phyloP scores from a whole-genome alignment of 2,797 vertebrate genomes.

The Podarcis lilfordi region DNA sequence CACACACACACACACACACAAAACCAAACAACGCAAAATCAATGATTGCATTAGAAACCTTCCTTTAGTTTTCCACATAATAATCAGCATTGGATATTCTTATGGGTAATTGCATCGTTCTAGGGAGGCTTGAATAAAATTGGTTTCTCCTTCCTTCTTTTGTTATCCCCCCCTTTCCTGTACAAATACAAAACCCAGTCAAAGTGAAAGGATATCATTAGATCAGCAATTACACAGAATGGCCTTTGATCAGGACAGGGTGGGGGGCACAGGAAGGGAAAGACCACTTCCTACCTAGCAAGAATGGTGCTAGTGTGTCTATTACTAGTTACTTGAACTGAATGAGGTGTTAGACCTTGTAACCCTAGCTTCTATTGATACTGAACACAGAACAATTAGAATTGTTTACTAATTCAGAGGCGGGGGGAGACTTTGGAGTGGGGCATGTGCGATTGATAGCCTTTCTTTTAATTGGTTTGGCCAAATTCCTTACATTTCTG shows the following conservation, averaged over 20 bases:
- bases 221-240: constrained; percentile 67
- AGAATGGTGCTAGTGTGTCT: constrained; percentile 47
- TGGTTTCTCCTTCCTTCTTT: constrained; percentile 29
- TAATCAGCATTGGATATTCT: constrained; percentile 90
- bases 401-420: not conserved
- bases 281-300: constrained; percentile 63
- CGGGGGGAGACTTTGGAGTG: not conserved
- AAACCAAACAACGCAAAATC: constrained; percentile 81
- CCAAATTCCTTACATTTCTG: not conserved
- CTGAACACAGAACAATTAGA: not conserved
- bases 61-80: constrained; percentile 89
- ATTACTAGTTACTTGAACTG: constrained; percentile 48
- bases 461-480: not conserved
- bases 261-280: constrained; percentile 47
- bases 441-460: not conserved
- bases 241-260: constrained; percentile 71
- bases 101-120: constrained; percentile 77
- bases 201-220: constrained; percentile 67
- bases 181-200: constrained; percentile 48
- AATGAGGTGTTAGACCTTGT: constrained; percentile 1
- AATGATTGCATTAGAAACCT: constrained; percentile 94
- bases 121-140: constrained; percentile 53
- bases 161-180: constrained; percentile 33
- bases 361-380: not conserved
- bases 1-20: not conserved